Evolutionary conservation across 2,797 vertebrate genomes (phyloP).

Genomic region (Sphenodon punctatus): DNA sequence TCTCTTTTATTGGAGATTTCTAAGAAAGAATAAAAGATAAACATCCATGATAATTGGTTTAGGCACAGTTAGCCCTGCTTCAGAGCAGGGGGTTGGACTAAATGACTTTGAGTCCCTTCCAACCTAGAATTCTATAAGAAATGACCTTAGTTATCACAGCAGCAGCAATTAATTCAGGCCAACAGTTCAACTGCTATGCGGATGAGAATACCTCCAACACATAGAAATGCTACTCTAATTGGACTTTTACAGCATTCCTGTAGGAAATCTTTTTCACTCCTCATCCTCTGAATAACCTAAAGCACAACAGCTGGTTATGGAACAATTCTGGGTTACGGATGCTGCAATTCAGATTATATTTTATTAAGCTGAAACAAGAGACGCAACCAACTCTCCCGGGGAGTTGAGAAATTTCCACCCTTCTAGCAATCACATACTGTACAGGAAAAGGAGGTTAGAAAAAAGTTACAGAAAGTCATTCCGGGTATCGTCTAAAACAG

Average conservation of each 20-base stretch:
- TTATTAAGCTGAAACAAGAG: slow-evolving; percentile 72
- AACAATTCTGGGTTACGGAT: slow-evolving; percentile 63
- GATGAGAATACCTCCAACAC: background rate
- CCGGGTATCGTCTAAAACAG: slow-evolving; percentile 66
- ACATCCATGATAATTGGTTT: no score
- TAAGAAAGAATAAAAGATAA: no score
- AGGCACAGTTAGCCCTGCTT: no score
- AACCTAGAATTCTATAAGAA: no score
- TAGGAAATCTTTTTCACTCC: slow-evolving; percentile 42
- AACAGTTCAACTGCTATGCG: background rate
- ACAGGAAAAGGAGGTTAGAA: slow-evolving; percentile 74
- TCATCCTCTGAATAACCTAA: slow-evolving; percentile 57
- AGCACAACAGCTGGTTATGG: slow-evolving; percentile 68
- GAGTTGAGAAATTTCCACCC: slow-evolving; percentile 79
- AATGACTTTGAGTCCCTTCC: no score
- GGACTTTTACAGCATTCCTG: slow-evolving; percentile 19
- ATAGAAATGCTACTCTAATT: background rate
- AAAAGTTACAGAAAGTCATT: slow-evolving; percentile 66
- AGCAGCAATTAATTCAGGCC: background rate
- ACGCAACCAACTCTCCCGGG: slow-evolving; percentile 63
- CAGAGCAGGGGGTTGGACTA: no score
- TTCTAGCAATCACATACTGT: slow-evolving; percentile 69
- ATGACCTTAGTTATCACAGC: background rate
- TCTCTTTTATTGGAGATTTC: no score
- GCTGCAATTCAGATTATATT: slow-evolving; percentile 69